Base-by-base conservation (phyloP, 64 coral and sea anemone species). In the Anthopleura sola region DNA sequence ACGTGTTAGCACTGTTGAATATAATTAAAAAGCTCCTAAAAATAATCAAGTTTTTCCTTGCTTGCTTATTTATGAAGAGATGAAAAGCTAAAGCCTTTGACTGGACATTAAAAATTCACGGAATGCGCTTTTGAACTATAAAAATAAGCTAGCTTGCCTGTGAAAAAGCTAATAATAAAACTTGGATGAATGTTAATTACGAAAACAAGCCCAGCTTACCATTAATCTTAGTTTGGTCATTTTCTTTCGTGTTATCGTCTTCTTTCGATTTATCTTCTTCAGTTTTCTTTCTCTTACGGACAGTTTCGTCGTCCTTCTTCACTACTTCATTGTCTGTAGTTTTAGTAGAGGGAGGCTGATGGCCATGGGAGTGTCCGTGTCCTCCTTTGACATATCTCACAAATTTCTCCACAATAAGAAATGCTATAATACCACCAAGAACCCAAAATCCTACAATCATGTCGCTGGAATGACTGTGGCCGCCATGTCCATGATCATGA, bases 381-480 rank as follows among this genome's bases (percentile, higher is more conserved):
- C 92, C 93, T 49, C 97, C 97, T 82, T 99, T 99, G 0, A 99
- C 93, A 51, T 90, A 89, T 29, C 97, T 78, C 3, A 99, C 97
- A 83, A 99, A 99, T 66, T 99, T 99, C 85, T 99, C 97, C 3
- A 99, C 97, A 13, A 99, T 92, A 39, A 99, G 87, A 87, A 99
- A 99, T 36, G 87, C 88, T 23, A 99, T 94, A 86, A 99, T 90
- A 6, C 97, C 97, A 77, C 92, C 97, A 84, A 99, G 84, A 90
- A 99, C 97, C 97, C 97, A 99, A 9, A 99, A 86, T 39, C 97
- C 97, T n/a, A 99, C 97, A 19, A 82, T 62, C 97, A 99, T 99
- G 47, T 95, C 93, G 17, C 78, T 86, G 15, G 84, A 91, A 75
- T 99, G 97, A 83, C 94, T 89, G 71, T 98, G 95, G 81, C 54